Conservation (phyloP, 2,797 vertebrate species). For the Toxotes lorentzi region DNA sequence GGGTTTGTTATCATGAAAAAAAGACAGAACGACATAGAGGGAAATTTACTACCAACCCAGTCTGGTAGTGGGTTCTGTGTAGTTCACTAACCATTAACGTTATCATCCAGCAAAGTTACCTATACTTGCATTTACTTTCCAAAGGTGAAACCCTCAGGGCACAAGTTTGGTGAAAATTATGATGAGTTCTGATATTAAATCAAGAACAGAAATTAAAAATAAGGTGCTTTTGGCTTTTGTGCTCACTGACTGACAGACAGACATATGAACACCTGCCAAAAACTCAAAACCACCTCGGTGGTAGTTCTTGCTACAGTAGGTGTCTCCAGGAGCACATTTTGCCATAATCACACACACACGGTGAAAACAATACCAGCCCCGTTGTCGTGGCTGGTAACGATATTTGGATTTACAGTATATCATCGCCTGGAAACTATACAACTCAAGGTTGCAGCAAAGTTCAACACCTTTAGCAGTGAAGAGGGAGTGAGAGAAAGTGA, state of each 20-base stretch:
- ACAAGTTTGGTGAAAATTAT: not conserved
- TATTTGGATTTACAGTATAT: constrained; percentile 12
- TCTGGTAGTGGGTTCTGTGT: not conserved
- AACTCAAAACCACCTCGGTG: too few relatives aligned
- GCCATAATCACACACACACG: too few relatives aligned
- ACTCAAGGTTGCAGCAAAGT: constrained; percentile 40
- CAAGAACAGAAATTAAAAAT: not conserved
- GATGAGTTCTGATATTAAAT: not conserved
- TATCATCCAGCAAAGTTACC: too few relatives aligned
- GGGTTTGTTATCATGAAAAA: not conserved
- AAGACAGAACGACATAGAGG: constrained; percentile 12
- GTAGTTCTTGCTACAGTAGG: too few relatives aligned
- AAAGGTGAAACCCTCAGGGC: not conserved
- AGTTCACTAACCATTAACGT: too few relatives aligned
- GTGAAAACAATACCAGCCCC: too few relatives aligned
- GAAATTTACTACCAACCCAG: constrained; percentile 11
- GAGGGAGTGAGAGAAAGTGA: constrained; percentile 50
- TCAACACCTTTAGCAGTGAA: constrained; percentile 45
- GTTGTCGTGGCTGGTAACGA: not conserved
- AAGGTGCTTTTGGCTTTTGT: not conserved
- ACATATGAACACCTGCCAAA: too few relatives aligned
- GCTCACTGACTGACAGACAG: not conserved
- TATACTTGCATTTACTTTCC: not conserved
- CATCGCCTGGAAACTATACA: constrained; percentile 23
- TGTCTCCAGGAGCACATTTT: too few relatives aligned